A percentile compares a stretch with the other conserved stretches of the same genome.
Conservation (phyloP, 2,113 vertebrate species). For the Cynoglossus semilaevis region DNA sequence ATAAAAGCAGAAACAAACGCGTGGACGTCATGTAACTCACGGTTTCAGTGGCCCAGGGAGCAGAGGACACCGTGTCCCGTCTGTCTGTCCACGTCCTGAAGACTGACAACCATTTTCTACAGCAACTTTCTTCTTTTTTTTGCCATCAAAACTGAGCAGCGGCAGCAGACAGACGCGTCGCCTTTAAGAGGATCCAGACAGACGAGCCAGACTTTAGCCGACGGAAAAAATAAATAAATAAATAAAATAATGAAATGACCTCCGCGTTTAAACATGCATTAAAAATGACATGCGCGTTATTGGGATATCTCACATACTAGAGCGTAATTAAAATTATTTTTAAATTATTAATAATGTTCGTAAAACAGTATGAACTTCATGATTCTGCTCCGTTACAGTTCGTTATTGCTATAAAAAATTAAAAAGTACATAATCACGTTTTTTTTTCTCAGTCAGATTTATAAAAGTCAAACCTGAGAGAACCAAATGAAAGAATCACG, state of each 20-base stretch:
- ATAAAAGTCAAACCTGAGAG: no score
- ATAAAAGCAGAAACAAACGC: not conserved
- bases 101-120: constrained; percentile 40
- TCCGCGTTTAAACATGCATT: not conserved
- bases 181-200: constrained; percentile 75
- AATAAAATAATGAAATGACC: not conserved
- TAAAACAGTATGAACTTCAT: no score
- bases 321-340: no score
- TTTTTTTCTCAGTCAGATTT: no score
- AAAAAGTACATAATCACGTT: no score
- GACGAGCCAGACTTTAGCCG: constrained; percentile 64
- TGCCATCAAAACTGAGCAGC: constrained; percentile 28
- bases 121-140: not conserved
- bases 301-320: no score
- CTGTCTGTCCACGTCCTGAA: constrained; percentile 14
- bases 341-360: no score
- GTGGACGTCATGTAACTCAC: constrained; percentile 31
- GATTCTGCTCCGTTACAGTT: no score
- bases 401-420: no score
- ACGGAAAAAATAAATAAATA: constrained; percentile 47
- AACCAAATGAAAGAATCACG: no score
- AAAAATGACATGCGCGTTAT: not conserved
- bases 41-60: constrained; percentile 33
- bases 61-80: constrained; percentile 25
- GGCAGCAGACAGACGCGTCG: constrained; percentile 52